phyloP scores from a whole-genome alignment of 2,113 vertebrate species.

The Paratilapia polleni region DNA sequence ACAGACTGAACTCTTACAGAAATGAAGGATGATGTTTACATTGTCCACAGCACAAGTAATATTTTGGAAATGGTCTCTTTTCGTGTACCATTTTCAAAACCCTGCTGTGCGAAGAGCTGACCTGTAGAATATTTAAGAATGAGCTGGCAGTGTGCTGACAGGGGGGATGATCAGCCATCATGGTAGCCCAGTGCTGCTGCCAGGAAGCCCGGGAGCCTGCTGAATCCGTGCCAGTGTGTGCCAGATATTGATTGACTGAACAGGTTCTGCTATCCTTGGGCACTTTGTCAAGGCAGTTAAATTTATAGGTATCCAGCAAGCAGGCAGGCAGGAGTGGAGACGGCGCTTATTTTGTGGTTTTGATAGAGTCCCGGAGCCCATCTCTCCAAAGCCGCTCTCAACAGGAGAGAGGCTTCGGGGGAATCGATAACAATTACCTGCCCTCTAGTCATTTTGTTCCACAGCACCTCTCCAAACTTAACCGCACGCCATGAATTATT shows the following conservation, averaged over 20 bases:
- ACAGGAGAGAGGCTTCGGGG: conserved; percentile 74
- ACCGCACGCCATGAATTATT: conserved; percentile 80
- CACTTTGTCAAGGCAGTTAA: conserved; percentile 77
- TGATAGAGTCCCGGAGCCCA: conserved; percentile 78
- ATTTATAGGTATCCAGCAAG: conserved; percentile 76
- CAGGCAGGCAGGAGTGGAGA: conserved; percentile 65
- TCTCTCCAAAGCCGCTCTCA: conserved; percentile 72
- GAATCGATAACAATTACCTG: conserved; percentile 83
- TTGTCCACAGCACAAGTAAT: not conserved
- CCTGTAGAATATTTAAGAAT: conserved; percentile 63
- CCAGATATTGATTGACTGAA: conserved; percentile 73
- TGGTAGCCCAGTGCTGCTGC: conserved; percentile 59
- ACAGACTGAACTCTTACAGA: not conserved
- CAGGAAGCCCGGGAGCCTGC: conserved; percentile 63
- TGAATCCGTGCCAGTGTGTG: conserved; percentile 68
- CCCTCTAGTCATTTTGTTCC: conserved; percentile 80
- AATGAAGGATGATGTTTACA: not conserved
- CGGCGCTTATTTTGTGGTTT: conserved; percentile 79
- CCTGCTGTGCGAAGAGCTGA: conserved; percentile 55
- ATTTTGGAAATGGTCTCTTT: conserved; percentile 21
- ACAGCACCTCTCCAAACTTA: conserved; percentile 80
- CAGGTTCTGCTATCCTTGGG: conserved; percentile 74
- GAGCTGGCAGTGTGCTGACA: conserved; percentile 61
- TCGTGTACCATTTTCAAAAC: not conserved
- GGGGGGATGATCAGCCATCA: conserved; percentile 69